These are phyloP conservation scores for Orthosia gothica DNA, from an alignment of 2,888 invertebrate genomes.

Conservation along the genomic window DNA sequence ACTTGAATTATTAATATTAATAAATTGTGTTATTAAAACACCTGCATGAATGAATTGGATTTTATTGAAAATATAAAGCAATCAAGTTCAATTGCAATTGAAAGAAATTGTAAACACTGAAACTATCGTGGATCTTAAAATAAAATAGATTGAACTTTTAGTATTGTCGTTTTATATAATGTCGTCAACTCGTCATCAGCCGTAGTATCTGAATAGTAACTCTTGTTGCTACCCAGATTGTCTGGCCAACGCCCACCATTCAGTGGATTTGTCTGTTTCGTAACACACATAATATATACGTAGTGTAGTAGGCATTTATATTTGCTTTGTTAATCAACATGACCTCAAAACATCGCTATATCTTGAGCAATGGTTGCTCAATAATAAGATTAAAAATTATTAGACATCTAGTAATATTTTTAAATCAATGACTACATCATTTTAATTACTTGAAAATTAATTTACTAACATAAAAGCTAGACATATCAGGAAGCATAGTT, in stretches of 20 bases:
- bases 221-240: slow-evolving; percentile 62
- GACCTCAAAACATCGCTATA: slow-evolving; percentile 44
- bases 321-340: slow-evolving; percentile 57
- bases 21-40: background rate
- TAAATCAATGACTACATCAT: background rate
- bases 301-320: slow-evolving; percentile 22
- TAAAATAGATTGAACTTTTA: background rate
- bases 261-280: slow-evolving; percentile 55
- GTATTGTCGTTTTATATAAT: background rate
- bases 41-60: slow-evolving; percentile 1
- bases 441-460: slow-evolving; percentile 8
- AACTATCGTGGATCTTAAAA: background rate
- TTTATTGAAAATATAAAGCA: background rate
- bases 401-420: slow-evolving; percentile 2
- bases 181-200: slow-evolving; percentile 37
- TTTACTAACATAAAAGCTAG: slow-evolving; percentile 21
- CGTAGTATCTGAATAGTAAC: slow-evolving; percentile 43
- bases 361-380: slow-evolving; percentile 35
- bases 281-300: slow-evolving; percentile 33
- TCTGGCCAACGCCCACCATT: slow-evolving; percentile 70
- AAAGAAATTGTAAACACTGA: background rate
- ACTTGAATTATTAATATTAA: slow-evolving; percentile 2
- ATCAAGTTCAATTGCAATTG: background rate
- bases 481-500: slow-evolving; percentile 22
- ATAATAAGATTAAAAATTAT: slow-evolving; percentile 23